phyloP scores from a whole-genome alignment of 2,113 vertebrate species.

The Terrapene triunguis region DNA sequence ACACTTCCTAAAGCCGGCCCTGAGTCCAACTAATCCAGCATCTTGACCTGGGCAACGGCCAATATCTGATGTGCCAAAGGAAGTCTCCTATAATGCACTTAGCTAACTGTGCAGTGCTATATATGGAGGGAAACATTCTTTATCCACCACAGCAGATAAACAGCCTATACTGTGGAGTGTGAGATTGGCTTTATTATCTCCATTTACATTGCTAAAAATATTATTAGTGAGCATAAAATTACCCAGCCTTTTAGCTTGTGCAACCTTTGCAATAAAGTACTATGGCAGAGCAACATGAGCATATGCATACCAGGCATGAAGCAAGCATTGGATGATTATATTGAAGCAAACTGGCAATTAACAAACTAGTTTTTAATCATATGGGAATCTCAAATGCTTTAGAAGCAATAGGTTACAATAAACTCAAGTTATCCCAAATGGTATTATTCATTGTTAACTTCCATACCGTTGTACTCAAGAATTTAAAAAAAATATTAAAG shows the following conservation, averaged over 20 bases:
- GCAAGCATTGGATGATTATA: slow-evolving; percentile 17
- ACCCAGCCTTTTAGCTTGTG: background rate
- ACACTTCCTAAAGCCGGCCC: no score
- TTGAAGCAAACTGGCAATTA: slow-evolving; percentile 51
- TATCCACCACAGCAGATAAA: background rate
- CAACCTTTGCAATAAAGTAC: background rate
- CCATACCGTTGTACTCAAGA: background rate
- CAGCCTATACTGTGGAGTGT: background rate
- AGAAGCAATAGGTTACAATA: background rate
- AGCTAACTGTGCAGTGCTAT: background rate
- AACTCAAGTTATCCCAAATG: background rate
- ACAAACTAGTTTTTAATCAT: slow-evolving; percentile 24
- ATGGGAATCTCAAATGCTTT: slow-evolving; percentile 18
- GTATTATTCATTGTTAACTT: background rate
- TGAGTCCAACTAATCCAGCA: background rate
- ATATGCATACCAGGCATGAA: slow-evolving; percentile 41
- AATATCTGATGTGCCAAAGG: background rate
- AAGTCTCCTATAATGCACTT: rapidly evolving
- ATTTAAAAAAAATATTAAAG: background rate
- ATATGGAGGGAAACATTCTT: rapidly evolving
- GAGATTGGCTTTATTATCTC: background rate
- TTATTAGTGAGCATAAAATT: background rate
- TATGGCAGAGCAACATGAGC: background rate
- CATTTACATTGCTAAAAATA: background rate
- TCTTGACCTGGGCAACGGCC: background rate